Evolutionary conservation across 2,113 vertebrate genomes (phyloP).

Genomic region (Percopsis transmontana): DNA sequence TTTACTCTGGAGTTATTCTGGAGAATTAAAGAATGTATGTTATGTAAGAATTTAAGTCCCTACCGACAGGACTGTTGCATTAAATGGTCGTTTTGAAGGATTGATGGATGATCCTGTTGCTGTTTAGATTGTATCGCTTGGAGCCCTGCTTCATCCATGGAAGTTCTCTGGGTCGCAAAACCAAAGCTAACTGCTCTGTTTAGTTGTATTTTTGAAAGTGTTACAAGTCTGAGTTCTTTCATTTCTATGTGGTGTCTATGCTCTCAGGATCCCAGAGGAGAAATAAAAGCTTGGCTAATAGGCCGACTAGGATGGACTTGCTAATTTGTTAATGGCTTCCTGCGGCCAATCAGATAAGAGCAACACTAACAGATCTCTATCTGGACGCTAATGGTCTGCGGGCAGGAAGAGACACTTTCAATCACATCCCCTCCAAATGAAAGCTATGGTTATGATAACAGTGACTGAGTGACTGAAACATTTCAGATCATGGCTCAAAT

Average conservation of each 20-base stretch:
- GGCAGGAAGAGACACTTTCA: slow-evolving; percentile 54
- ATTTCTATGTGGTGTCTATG: neutral
- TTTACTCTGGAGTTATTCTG: too few relatives aligned
- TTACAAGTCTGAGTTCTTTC: neutral
- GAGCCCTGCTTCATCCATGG: too few relatives aligned
- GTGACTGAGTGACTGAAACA: neutral
- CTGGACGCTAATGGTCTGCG: slow-evolving; percentile 49
- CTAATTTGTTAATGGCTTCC: slow-evolving; percentile 64
- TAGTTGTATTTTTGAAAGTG: too few relatives aligned
- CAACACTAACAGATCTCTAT: slow-evolving; percentile 43
- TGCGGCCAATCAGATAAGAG: slow-evolving; percentile 56
- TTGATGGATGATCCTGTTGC: too few relatives aligned
- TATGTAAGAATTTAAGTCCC: too few relatives aligned
- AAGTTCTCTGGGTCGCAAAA: too few relatives aligned
- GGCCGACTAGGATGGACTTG: slow-evolving; percentile 53
- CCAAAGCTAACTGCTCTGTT: too few relatives aligned
- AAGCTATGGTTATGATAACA: slow-evolving; percentile 27
- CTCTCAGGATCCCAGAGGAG: slow-evolving; percentile 21
- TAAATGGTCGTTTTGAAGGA: too few relatives aligned
- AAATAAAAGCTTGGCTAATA: slow-evolving; percentile 41
- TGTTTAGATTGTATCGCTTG: too few relatives aligned
- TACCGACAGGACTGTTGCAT: too few relatives aligned
- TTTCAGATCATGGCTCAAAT: neutral
- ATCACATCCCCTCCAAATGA: slow-evolving; percentile 50
- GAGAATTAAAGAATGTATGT: too few relatives aligned